Evolutionary conservation across 2,888 invertebrate species (phyloP).

Genomic region (Amphimallon solstitiale): DNA sequence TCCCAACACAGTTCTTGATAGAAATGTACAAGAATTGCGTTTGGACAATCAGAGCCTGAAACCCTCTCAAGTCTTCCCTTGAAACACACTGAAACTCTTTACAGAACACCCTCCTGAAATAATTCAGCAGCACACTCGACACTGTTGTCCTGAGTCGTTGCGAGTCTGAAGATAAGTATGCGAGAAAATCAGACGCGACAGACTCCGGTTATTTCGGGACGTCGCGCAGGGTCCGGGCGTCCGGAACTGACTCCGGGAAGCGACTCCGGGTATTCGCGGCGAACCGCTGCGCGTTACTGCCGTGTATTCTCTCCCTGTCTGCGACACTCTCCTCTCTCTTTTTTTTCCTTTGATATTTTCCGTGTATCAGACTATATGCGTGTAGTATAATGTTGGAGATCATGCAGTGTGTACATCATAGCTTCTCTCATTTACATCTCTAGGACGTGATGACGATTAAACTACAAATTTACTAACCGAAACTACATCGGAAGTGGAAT

Average conservation of each 20-base stretch:
- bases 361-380: slow-evolving; percentile 20
- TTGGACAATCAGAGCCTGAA: slow-evolving; percentile 74
- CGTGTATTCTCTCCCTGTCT: slow-evolving; percentile 30
- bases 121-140: slow-evolving; percentile 7
- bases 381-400: slow-evolving; percentile 24
- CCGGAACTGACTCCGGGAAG: slow-evolving; percentile 37
- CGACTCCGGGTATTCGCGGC: slow-evolving; percentile 38
- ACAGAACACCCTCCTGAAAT: slow-evolving; percentile 3
- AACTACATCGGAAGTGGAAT: slow-evolving; percentile 1
- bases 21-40: slow-evolving; percentile 72
- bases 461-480: slow-evolving; percentile 27
- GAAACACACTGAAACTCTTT: slow-evolving; percentile 3
- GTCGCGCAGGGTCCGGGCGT: slow-evolving; percentile 40
- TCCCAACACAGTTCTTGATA: slow-evolving; percentile 72
- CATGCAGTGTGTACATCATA: slow-evolving; percentile 14
- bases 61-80: slow-evolving; percentile 50
- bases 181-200: slow-evolving; percentile 28
- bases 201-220: slow-evolving; percentile 37
- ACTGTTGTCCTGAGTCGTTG: slow-evolving; percentile 21
- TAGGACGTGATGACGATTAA: slow-evolving; percentile 14
- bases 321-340: slow-evolving; percentile 34
- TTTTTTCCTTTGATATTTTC: slow-evolving; percentile 27
- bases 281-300: slow-evolving; percentile 38
- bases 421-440: slow-evolving; percentile 14
- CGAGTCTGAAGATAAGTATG: slow-evolving; percentile 32